phyloP scores from a whole-genome alignment of 2,888 invertebrate species.

The Hirtodrosophila confusa region DNA sequence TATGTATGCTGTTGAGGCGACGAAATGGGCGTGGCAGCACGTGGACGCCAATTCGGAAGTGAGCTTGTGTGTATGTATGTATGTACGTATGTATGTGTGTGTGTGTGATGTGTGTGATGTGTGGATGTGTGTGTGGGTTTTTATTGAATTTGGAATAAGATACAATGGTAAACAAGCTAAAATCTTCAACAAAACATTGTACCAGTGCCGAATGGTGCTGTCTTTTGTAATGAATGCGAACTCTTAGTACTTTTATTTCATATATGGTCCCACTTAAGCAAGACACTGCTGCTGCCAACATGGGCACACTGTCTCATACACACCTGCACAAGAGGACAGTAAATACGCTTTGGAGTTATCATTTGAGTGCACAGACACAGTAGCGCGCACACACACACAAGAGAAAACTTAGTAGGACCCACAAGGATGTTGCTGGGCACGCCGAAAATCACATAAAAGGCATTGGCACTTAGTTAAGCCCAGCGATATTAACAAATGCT shows the following conservation, averaged over 20 bases:
- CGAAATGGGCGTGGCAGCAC: conserved; percentile 57
- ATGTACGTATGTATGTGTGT: conserved; percentile 6
- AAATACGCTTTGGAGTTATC: conserved; percentile 44
- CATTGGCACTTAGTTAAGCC: conserved; percentile 78
- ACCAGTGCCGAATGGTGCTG: conserved; percentile 3
- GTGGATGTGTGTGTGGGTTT: conserved; percentile 26
- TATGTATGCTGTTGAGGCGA: conserved; percentile 53
- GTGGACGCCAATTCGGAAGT: conserved; percentile 28
- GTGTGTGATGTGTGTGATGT: no score
- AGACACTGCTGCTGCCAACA: conserved; percentile 14
- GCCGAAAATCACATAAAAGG: conserved; percentile 74
- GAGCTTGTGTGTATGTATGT: conserved; percentile 4
- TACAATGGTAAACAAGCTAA: conserved; percentile 44
- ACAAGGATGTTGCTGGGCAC: conserved; percentile 13
- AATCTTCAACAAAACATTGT: conserved; percentile 27
- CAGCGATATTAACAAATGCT: conserved; percentile 77
- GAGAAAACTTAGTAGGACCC: conserved; percentile 13
- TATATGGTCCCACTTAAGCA: conserved; percentile 43
- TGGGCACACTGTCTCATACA: not conserved
- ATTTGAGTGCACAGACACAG: conserved; percentile 1
- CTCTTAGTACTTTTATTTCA: not conserved
- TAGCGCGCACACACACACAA: not conserved
- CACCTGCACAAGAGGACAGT: conserved; percentile 37
- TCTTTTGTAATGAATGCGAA: not conserved
- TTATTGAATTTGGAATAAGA: conserved; percentile 60